Conservation (phyloP, 2,888 invertebrate species). For the Heliconius aoede region DNA sequence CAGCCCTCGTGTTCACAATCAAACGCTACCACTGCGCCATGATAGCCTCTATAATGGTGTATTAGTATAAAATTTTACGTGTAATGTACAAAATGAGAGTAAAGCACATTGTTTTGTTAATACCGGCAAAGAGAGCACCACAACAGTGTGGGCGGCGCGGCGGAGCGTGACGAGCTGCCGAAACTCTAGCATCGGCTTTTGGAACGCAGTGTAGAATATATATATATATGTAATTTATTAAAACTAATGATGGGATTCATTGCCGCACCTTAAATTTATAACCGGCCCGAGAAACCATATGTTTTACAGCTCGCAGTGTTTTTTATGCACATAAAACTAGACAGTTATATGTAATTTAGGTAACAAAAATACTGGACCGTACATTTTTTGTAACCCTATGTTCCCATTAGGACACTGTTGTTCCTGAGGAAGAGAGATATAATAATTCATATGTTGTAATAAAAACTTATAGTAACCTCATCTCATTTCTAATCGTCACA, state of each 20-base stretch:
- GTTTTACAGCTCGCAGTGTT: background rate
- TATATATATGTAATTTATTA: too few species aligned
- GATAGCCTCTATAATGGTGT: background rate
- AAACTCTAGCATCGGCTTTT: conserved; percentile 42
- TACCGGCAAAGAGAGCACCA: conserved; percentile 27
- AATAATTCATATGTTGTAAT: background rate
- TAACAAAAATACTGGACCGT: too few species aligned
- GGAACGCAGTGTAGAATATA: background rate
- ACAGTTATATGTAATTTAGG: too few species aligned
- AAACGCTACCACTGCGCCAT: background rate
- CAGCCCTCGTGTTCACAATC: background rate
- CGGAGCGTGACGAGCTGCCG: conserved; percentile 48
- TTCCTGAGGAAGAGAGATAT: background rate
- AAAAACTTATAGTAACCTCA: background rate
- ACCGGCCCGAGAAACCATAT: background rate
- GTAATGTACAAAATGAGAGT: conserved; percentile 16
- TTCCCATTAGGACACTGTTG: too few species aligned
- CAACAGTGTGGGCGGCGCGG: conserved; percentile 29
- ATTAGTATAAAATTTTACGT: background rate
- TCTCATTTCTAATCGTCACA: conserved; percentile 5
- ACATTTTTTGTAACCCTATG: too few species aligned
- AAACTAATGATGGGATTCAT: background rate
- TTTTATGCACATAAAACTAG: background rate
- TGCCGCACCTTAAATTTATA: background rate
- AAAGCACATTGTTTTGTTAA: conserved; percentile 26